These are phyloP conservation scores for Herpetotheres cachinnans DNA, from an alignment of 2,113 vertebrate species.

Conservation along the genomic window DNA sequence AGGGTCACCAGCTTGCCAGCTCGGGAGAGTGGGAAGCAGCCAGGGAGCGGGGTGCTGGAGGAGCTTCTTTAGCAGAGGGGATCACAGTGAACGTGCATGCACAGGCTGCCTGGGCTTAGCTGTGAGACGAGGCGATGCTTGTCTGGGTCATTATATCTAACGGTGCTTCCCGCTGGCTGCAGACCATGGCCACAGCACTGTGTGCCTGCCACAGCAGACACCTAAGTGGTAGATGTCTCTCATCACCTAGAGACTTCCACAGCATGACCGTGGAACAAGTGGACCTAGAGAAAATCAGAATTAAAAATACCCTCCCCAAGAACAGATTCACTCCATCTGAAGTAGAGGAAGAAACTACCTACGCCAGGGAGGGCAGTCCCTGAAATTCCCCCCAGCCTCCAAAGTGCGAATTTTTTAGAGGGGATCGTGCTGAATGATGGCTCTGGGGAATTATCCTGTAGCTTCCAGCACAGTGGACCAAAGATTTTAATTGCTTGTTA, in stretches of 20 bases:
- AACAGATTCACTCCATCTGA: neutral
- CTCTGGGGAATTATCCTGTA: neutral
- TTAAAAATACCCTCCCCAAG: neutral
- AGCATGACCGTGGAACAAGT: neutral
- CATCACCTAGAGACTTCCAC: neutral
- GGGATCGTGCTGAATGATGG: neutral
- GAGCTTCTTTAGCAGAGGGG: neutral
- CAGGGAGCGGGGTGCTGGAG: neutral
- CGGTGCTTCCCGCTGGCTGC: neutral
- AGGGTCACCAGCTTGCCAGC: neutral
- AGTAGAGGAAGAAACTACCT: neutral
- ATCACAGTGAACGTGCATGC: rapidly evolving
- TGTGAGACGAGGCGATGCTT: rapidly evolving
- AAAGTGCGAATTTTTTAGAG: neutral
- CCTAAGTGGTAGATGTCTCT: rapidly evolving
- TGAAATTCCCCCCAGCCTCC: neutral
- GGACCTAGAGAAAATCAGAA: neutral
- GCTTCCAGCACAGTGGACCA: neutral
- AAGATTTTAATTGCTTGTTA: slow-evolving; percentile 69
- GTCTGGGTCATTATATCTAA: neutral
- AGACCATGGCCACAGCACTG: rapidly evolving
- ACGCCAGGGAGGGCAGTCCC: neutral
- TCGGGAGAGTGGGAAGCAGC: neutral
- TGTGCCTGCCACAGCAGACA: neutral
- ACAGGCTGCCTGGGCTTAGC: neutral